Evolutionary conservation across 2,113 vertebrate genomes (phyloP).

Genomic region (Perccottus glenii): DNA sequence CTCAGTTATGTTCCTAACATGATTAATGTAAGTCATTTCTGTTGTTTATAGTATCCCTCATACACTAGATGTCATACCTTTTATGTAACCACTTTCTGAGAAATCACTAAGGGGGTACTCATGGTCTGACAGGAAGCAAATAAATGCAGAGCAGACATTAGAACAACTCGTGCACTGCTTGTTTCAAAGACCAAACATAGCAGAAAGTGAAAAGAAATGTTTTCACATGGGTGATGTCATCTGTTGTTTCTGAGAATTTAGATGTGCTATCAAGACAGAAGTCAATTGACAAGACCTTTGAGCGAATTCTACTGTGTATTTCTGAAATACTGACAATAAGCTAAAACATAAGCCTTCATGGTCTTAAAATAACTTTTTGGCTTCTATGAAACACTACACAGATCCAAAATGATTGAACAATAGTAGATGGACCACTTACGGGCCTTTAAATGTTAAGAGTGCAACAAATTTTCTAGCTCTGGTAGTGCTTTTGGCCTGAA

Average conservation of each 20-base stretch:
- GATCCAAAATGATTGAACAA: slow-evolving; percentile 23
- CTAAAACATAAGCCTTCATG: slow-evolving; percentile 24
- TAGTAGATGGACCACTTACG: background rate
- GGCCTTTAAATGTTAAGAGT: background rate
- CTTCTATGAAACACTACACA: slow-evolving; percentile 7
- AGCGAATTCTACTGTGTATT: background rate
- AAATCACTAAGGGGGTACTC: too few relatives aligned
- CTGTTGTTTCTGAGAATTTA: slow-evolving; percentile 16
- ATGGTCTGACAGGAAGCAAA: slow-evolving; percentile 46
- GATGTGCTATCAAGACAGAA: slow-evolving; percentile 11
- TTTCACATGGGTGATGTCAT: slow-evolving; percentile 39
- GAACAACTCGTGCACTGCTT: slow-evolving; percentile 28
- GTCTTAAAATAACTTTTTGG: slow-evolving; percentile 18
- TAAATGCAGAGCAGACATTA: slow-evolving; percentile 30
- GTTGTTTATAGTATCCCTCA: too few relatives aligned
- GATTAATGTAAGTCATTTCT: too few relatives aligned
- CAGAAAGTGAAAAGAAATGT: slow-evolving; percentile 46
- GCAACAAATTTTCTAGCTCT: too few relatives aligned
- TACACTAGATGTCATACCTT: too few relatives aligned
- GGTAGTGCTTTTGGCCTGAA: too few relatives aligned
- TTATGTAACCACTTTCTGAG: too few relatives aligned
- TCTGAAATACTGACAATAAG: background rate
- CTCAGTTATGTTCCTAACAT: too few relatives aligned
- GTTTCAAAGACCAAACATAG: slow-evolving; percentile 53
- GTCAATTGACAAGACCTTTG: background rate